phyloP scores from a whole-genome alignment of 1,140 invertebrate genomes.

The Anoplolepis gracilipes region DNA sequence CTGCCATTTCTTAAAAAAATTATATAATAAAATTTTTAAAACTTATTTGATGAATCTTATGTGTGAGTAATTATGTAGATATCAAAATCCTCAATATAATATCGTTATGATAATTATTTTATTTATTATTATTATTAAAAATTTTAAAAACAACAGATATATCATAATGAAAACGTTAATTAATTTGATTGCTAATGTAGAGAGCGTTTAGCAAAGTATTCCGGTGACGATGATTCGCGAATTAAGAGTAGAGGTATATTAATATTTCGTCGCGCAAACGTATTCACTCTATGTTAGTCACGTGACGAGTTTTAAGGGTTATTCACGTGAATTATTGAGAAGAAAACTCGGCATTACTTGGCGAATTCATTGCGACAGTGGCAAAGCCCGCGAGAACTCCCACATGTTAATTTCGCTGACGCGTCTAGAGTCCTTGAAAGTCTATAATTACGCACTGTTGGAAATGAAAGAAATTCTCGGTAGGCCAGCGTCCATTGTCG shows the following conservation, averaged over 20 bases:
- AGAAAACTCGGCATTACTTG: neutral
- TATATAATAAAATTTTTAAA: too few relatives aligned
- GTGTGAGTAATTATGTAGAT: too few relatives aligned
- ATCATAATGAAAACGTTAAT: neutral
- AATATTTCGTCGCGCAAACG: slow-evolving; percentile 27
- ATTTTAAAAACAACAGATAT: neutral
- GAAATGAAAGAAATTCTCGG: slow-evolving; percentile 59
- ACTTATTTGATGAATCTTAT: too few relatives aligned
- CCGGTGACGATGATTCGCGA: neutral
- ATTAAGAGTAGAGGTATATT: slow-evolving; percentile 23
- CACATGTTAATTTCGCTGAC: slow-evolving; percentile 54
- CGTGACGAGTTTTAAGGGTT: neutral
- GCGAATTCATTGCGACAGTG: slow-evolving; percentile 14
- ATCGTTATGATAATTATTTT: too few relatives aligned
- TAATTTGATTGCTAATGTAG: neutral
- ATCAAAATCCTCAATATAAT: too few relatives aligned
- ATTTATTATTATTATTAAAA: neutral
- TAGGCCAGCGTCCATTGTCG: neutral
- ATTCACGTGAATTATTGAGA: neutral
- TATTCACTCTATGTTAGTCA: neutral
- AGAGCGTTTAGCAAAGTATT: neutral
- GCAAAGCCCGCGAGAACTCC: neutral
- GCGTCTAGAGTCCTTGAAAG: slow-evolving; percentile 39
- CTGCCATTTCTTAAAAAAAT: too few relatives aligned
- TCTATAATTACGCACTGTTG: slow-evolving; percentile 60